Conservation (phyloP, 2,888 invertebrate genomes). For the Saturnia japonica region DNA sequence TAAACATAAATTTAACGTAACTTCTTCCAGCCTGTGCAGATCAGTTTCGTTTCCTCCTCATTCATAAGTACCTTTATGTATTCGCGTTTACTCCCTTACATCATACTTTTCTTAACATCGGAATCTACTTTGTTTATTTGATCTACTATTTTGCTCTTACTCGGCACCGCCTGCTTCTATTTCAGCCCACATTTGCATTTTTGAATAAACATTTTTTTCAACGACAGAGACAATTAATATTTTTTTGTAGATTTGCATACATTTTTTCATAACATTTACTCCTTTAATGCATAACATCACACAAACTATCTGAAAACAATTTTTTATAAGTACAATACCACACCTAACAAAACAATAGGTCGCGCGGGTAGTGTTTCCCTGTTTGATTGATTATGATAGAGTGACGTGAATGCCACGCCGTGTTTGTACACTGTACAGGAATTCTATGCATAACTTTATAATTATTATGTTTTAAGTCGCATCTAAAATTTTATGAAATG, state of each 20-base stretch:
- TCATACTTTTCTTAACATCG: not conserved
- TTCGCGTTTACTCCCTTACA: not conserved
- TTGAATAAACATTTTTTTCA: not conserved
- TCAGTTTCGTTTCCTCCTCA: too few species aligned
- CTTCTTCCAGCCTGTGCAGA: too few species aligned
- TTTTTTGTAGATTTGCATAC: not conserved
- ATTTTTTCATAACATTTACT: not conserved
- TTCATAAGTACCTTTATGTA: too few species aligned
- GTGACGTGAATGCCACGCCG: constrained; percentile 24
- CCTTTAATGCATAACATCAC: not conserved
- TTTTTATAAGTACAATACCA: not conserved
- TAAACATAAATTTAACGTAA: too few species aligned
- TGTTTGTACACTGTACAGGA: constrained; percentile 28
- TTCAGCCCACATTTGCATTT: not conserved
- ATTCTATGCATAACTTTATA: constrained; percentile 23
- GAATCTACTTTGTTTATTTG: not conserved
- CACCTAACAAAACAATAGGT: constrained; percentile 17
- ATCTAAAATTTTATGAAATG: not conserved
- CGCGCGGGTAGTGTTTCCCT: constrained; percentile 12
- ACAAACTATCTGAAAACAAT: not conserved
- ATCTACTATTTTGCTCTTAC: not conserved
- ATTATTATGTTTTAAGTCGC: not conserved
- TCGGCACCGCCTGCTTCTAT: too few species aligned
- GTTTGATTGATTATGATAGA: constrained; percentile 55
- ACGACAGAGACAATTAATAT: not conserved